These are phyloP conservation scores for Remorina albescens DNA, from an alignment of 2,797 vertebrate genomes.

Conservation along the genomic window DNA sequence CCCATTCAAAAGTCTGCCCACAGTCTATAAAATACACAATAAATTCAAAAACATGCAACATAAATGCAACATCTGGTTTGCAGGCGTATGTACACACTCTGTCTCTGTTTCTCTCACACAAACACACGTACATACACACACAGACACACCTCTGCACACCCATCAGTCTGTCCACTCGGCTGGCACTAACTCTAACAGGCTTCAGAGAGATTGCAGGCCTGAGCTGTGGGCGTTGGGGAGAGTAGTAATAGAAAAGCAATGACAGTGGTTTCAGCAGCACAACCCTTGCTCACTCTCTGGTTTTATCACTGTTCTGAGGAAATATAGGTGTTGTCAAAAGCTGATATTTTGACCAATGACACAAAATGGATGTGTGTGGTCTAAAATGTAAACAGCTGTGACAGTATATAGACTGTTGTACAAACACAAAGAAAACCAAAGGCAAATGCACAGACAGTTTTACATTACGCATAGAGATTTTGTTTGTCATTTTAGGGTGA, in stretches of 20 bases:
- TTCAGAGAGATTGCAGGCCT: constrained; percentile 87
- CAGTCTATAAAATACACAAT: constrained; percentile 68
- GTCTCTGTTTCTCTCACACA: too few species aligned
- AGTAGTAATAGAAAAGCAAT: constrained; percentile 87
- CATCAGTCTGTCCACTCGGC: constrained; percentile 85
- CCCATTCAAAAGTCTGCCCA: constrained; percentile 58
- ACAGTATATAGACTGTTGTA: constrained; percentile 61
- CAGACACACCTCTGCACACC: constrained; percentile 76
- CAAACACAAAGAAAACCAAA: constrained; percentile 53
- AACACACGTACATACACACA: constrained; percentile 27
- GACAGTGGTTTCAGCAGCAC: constrained; percentile 85
- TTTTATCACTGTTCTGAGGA: constrained; percentile 83
- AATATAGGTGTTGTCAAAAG: constrained; percentile 84
- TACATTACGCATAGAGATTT: constrained; percentile 68
- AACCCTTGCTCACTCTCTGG: constrained; percentile 79
- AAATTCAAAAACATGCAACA: constrained; percentile 75
- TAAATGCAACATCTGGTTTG: constrained; percentile 75
- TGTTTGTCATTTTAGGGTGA: constrained; percentile 52
- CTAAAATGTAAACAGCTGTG: constrained; percentile 79
- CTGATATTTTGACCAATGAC: constrained; percentile 84
- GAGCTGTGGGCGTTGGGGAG: constrained; percentile 81
- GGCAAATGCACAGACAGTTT: constrained; percentile 39
- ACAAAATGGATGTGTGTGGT: constrained; percentile 76
- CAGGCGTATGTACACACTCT: constrained; percentile 31
- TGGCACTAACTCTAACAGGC: constrained; percentile 89